phyloP scores from a whole-genome alignment of 2,797 vertebrate species.

The Sebastes goodei region DNA sequence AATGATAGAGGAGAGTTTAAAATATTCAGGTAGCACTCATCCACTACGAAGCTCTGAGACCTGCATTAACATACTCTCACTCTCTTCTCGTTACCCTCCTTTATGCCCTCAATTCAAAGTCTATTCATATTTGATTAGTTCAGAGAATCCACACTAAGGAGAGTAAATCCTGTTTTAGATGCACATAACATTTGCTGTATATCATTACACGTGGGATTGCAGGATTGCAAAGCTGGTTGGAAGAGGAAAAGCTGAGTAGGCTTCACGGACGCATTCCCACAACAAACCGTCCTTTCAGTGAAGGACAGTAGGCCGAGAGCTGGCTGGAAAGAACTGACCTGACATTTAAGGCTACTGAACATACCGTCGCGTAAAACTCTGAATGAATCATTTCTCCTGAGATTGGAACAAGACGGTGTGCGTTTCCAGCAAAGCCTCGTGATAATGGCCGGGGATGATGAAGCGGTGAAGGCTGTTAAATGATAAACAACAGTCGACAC shows the following conservation, averaged over 20 bases:
- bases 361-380: constrained; percentile 30
- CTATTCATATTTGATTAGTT: constrained; percentile 52
- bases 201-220: constrained; percentile 39
- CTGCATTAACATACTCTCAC: constrained; percentile 57
- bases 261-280: constrained; percentile 48
- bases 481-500: constrained; percentile 23
- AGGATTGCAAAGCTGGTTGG: constrained; percentile 30
- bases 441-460: constrained; percentile 36
- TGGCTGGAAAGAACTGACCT: constrained; percentile 54
- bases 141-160: constrained; percentile 28
- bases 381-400: constrained; percentile 39
- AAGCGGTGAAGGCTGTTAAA: constrained; percentile 23
- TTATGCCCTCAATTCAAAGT: constrained; percentile 53
- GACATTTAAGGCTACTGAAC: constrained; percentile 73
- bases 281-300: constrained; percentile 69
- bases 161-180: constrained; percentile 30
- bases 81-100: constrained; percentile 25
- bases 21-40: constrained; percentile 69
- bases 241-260: constrained; percentile 50
- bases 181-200: constrained; percentile 11
- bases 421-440: constrained; percentile 13
- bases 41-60: constrained; percentile 46
- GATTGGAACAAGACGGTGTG: constrained; percentile 4
- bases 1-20: constrained; percentile 61
- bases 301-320: constrained; percentile 53